Conservation (phyloP, 2,888 invertebrate genomes). For the Scaptomyza cyrtandrae region DNA sequence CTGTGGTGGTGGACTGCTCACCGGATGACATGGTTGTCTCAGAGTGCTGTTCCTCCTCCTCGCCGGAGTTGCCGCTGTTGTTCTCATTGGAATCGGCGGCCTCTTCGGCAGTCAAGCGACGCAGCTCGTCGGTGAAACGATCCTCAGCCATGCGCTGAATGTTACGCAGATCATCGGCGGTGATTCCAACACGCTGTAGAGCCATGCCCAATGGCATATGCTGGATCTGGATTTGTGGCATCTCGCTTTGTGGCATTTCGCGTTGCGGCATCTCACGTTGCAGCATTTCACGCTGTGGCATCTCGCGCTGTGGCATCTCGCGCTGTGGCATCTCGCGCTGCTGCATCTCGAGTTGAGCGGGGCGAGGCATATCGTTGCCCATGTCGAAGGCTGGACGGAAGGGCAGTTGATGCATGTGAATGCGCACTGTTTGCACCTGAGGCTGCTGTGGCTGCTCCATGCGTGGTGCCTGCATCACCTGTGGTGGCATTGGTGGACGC, state of each 20-base stretch:
- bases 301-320: slow-evolving; percentile 75
- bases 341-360: slow-evolving; percentile 58
- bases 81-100: slow-evolving; percentile 76
- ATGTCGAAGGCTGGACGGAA: slow-evolving; percentile 84
- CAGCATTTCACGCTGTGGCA: slow-evolving; percentile 40
- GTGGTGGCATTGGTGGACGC: slow-evolving; percentile 84
- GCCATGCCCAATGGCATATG: slow-evolving; percentile 83
- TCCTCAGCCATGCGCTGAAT: slow-evolving; percentile 85
- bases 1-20: slow-evolving; percentile 58
- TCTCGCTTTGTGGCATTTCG: slow-evolving; percentile 35
- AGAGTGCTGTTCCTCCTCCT: slow-evolving; percentile 71
- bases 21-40: slow-evolving; percentile 44
- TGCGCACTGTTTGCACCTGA: slow-evolving; percentile 82
- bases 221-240: slow-evolving; percentile 81
- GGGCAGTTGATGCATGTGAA: slow-evolving; percentile 85
- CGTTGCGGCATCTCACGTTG: slow-evolving; percentile 54
- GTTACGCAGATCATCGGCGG: slow-evolving; percentile 84
- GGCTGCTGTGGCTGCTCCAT: slow-evolving; percentile 79
- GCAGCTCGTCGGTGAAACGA: slow-evolving; percentile 83
- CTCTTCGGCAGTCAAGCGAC: slow-evolving; percentile 82
- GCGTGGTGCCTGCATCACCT: slow-evolving; percentile 85
- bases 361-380: slow-evolving; percentile 82
- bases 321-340: slow-evolving; percentile 59
- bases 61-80: slow-evolving; percentile 71
- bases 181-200: slow-evolving; percentile 84